phyloP scores from a whole-genome alignment of 2,888 invertebrate species.

The Tipula lateralis region DNA sequence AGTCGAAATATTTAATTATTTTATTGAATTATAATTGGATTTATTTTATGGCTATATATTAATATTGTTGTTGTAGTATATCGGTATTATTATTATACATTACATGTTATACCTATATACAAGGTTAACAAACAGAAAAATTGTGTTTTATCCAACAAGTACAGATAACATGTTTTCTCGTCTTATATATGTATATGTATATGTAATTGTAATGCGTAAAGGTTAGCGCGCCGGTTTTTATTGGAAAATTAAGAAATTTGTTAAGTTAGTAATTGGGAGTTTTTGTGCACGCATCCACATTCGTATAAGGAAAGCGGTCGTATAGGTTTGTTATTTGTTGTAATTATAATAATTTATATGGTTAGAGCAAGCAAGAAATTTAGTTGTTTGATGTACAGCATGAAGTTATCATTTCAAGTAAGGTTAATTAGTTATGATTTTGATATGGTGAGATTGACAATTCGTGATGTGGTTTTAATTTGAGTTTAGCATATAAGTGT shows the following conservation, averaged over 20 bases:
- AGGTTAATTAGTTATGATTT: background rate
- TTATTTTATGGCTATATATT: background rate
- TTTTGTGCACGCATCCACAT: background rate
- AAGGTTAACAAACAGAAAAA: background rate
- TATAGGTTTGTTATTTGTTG: background rate
- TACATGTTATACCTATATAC: background rate
- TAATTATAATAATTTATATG: background rate
- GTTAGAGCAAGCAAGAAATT: background rate
- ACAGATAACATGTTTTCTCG: background rate
- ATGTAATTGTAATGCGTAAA: background rate
- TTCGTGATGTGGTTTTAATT: background rate
- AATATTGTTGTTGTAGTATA: background rate
- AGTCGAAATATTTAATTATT: background rate
- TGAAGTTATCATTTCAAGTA: background rate
- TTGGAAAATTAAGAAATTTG: constrained; percentile 19
- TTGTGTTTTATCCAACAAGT: background rate
- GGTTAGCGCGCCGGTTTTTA: background rate
- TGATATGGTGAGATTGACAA: background rate
- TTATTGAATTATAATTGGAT: background rate
- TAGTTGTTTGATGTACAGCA: background rate
- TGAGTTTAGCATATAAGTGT: background rate
- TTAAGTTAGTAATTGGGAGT: constrained; percentile 1
- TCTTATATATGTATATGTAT: background rate
- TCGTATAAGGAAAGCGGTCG: background rate
- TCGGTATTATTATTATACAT: background rate